These are phyloP conservation scores for Coregonus ussuriensis DNA, from an alignment of 2,797 vertebrate genomes.

Conservation along the genomic window DNA sequence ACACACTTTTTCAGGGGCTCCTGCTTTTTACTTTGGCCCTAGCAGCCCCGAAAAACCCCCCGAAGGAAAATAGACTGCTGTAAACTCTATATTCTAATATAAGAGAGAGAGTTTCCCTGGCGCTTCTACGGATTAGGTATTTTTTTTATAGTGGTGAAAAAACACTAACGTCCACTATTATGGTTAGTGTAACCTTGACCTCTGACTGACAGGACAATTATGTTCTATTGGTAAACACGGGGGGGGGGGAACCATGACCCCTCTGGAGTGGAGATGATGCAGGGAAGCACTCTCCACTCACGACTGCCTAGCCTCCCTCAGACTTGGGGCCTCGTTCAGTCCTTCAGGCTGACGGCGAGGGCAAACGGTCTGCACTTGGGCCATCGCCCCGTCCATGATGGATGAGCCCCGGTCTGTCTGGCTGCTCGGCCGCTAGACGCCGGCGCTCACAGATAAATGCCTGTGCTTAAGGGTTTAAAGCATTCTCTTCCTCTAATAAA, in stretches of 20 bases:
- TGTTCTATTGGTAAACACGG: conserved; percentile 22
- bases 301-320: background rate
- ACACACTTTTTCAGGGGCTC: conserved; percentile 53
- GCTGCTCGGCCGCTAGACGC: background rate
- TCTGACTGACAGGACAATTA: conserved; percentile 24
- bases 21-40: conserved; percentile 20
- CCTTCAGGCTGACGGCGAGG: conserved; percentile 65
- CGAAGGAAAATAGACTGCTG: background rate
- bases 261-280: background rate
- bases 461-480: conserved; percentile 64
- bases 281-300: background rate
- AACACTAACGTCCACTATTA: background rate
- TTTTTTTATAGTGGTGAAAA: background rate
- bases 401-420: conserved; percentile 49
- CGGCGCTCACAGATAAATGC: conserved; percentile 59
- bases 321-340: conserved; percentile 29
- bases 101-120: background rate
- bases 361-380: conserved; percentile 52
- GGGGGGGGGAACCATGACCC: conserved; percentile 13
- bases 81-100: background rate
- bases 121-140: background rate
- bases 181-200: conserved; percentile 23
- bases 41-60: conserved; percentile 17
- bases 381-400: conserved; percentile 54
- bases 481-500: conserved; percentile 66